phyloP scores from a whole-genome alignment of 1,140 invertebrate species.

The Metopolophium dirhodum region DNA sequence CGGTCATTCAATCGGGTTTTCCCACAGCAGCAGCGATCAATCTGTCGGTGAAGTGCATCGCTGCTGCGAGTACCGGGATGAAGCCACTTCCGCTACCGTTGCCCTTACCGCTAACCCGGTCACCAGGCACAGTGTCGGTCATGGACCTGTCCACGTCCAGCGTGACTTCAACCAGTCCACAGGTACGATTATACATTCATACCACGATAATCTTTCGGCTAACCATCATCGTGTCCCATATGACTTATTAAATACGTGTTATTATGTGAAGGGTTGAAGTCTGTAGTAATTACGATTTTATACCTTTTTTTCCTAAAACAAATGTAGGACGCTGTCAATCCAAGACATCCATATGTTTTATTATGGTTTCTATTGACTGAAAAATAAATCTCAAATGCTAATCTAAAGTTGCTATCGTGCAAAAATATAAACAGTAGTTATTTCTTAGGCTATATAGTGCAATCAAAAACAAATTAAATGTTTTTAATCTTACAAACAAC shows the following conservation, averaged over 20 bases:
- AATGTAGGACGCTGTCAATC: background rate
- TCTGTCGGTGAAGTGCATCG: slow-evolving; percentile 83
- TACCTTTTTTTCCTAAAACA: background rate
- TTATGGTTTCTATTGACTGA: background rate
- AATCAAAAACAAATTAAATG: background rate
- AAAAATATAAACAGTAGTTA: background rate
- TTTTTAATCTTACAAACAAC: background rate
- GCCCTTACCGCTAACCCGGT: slow-evolving; percentile 63
- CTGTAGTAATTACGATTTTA: background rate
- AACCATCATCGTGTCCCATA: background rate
- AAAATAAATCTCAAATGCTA: background rate
- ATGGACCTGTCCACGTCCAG: slow-evolving; percentile 87
- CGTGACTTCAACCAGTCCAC: slow-evolving; percentile 80
- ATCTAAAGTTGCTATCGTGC: background rate
- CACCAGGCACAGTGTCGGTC: slow-evolving; percentile 69
- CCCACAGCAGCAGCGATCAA: slow-evolving; percentile 75
- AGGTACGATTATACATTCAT: slow-evolving; percentile 64
- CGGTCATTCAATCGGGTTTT: slow-evolving; percentile 68
- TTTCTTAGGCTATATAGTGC: background rate
- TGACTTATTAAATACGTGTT: background rate
- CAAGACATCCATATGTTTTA: background rate
- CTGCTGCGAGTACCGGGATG: slow-evolving; percentile 65
- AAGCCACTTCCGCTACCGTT: slow-evolving; percentile 63
- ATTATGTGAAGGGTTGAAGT: background rate
- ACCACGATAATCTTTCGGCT: background rate